These are phyloP conservation scores for Pseudochaenichthys georgianus DNA, from an alignment of 2,797 vertebrate genomes.

Conservation along the genomic window DNA sequence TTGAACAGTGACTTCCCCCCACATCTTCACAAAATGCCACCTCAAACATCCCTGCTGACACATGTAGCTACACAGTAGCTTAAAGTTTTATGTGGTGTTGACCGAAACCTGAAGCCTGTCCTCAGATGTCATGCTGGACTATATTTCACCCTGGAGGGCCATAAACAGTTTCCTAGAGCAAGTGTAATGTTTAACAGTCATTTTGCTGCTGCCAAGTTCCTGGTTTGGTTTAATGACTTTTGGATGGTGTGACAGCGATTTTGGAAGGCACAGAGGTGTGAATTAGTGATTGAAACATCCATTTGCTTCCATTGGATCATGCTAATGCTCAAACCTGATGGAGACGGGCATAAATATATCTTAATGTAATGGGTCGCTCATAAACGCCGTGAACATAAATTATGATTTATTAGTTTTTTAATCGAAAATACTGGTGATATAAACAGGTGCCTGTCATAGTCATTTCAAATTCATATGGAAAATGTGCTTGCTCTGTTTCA, in stretches of 20 bases:
- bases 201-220: constrained; percentile 48
- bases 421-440: constrained; percentile 29
- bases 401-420: constrained; percentile 62
- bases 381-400: constrained; percentile 41
- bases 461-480: constrained; percentile 15
- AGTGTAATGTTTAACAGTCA: constrained; percentile 60
- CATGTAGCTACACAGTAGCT: constrained; percentile 7
- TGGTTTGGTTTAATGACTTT: constrained; percentile 71
- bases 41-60: constrained; percentile 32
- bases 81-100: constrained; percentile 66
- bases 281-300: constrained; percentile 64
- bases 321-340: constrained; percentile 55
- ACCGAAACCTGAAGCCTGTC: constrained; percentile 60
- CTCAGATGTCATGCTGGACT: constrained; percentile 62
- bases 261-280: constrained; percentile 62
- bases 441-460: constrained; percentile 24
- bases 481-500: constrained; percentile 7
- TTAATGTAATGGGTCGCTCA: constrained; percentile 56
- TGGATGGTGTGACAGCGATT: constrained; percentile 60
- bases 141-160: constrained; percentile 61
- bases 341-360: constrained; percentile 59
- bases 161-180: constrained; percentile 59
- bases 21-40: constrained; percentile 40
- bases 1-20: constrained; percentile 36
- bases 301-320: constrained; percentile 56